phyloP scores from a whole-genome alignment of 2,888 invertebrate genomes.

The Pristionchus exspectatus region DNA sequence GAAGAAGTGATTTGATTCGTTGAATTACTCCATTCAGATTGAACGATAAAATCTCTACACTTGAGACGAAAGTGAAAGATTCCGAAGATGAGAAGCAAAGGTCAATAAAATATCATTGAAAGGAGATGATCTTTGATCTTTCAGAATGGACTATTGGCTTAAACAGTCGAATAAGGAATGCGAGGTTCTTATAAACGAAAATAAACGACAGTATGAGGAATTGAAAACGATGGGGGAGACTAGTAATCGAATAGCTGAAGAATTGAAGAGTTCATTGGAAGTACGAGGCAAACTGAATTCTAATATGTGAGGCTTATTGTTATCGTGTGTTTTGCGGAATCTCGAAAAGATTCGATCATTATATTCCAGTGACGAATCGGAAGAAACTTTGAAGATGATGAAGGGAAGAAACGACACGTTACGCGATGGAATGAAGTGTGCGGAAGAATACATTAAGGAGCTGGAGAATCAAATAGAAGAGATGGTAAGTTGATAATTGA shows the following conservation, averaged over 20 bases:
- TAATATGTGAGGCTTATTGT: background rate
- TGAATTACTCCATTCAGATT: background rate
- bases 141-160: background rate
- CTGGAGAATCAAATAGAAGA: background rate
- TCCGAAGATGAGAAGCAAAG: conserved; percentile 3
- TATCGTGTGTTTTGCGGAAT: background rate
- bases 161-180: background rate
- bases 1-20: background rate
- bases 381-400: background rate
- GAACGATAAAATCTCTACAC: background rate
- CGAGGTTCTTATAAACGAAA: background rate
- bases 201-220: background rate
- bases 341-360: background rate
- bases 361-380: conserved; percentile 11
- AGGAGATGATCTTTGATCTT: background rate
- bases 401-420: background rate
- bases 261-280: background rate
- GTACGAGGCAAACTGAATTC: background rate
- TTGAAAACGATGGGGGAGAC: background rate
- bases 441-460: background rate
- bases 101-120: background rate
- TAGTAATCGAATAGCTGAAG: background rate
- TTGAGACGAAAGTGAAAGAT: background rate
- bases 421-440: background rate
- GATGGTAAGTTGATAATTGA: background rate